Evolutionary conservation across 2,797 vertebrate species (phyloP).

Genomic region (Muscicapa striata): DNA sequence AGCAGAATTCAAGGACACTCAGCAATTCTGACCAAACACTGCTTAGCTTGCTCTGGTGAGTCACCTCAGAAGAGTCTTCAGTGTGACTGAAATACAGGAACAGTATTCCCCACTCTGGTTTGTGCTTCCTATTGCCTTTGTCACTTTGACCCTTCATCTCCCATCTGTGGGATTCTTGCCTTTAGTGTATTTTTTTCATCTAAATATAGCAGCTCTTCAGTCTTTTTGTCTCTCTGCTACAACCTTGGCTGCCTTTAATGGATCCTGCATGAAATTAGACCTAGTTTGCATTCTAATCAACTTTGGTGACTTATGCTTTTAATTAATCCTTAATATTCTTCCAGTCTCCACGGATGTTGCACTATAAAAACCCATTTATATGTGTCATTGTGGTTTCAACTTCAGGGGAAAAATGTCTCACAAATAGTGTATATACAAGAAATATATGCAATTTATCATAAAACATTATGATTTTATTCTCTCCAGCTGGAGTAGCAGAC

Average conservation of each 20-base stretch:
- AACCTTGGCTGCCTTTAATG: slow-evolving; percentile 8
- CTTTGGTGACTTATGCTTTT: slow-evolving; percentile 26
- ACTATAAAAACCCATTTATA: not conserved
- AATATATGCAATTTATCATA: slow-evolving; percentile 19
- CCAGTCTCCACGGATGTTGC: not conserved
- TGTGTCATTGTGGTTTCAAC: not conserved
- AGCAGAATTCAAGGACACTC: not conserved
- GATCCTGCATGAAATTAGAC: not conserved
- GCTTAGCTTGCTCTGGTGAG: not conserved
- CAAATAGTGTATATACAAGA: not conserved
- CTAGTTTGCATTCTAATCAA: slow-evolving; percentile 29
- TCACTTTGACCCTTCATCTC: not conserved
- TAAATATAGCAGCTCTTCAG: slow-evolving; percentile 27
- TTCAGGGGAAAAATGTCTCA: not conserved
- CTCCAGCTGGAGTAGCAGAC: slow-evolving; percentile 25
- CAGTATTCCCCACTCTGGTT: not conserved
- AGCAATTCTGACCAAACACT: not conserved
- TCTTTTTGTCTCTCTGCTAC: not conserved
- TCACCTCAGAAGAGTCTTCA: not conserved
- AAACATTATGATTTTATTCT: slow-evolving; percentile 26
- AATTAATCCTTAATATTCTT: slow-evolving; percentile 38
- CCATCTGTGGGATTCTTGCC: not conserved
- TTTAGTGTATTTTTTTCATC: not conserved
- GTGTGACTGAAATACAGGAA: not conserved
- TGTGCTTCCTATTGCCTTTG: slow-evolving; percentile 1